A percentile compares a stretch with the other conserved stretches of the same genome.
phyloP scores from a whole-genome alignment of 1,140 invertebrate species.

The Meloidogyne exigua region DNA sequence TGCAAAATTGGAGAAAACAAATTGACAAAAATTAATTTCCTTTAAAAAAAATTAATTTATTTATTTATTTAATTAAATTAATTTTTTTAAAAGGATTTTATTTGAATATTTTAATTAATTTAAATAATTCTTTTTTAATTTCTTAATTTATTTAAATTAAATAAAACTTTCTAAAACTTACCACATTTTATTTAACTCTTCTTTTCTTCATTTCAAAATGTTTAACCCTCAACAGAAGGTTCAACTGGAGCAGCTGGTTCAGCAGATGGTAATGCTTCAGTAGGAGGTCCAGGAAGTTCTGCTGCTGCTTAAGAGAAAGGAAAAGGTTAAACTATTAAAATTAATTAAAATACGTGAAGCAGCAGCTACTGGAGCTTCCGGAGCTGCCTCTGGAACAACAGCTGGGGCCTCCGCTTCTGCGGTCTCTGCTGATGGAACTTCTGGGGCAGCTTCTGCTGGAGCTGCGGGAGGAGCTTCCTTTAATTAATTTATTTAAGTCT shows the following conservation, averaged over 20 bases:
- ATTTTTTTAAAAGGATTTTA: too few species aligned
- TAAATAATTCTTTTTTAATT: too few species aligned
- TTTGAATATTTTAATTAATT: too few species aligned
- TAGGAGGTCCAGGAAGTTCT: background rate
- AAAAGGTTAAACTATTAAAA: background rate
- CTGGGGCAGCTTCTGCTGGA: background rate
- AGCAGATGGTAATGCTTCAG: background rate
- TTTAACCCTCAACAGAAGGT: background rate
- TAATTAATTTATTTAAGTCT: background rate
- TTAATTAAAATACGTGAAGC: background rate
- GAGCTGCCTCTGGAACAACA: background rate
- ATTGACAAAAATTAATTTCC: background rate
- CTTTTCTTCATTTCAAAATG: background rate
- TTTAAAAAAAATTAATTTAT: background rate
- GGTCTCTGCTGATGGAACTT: background rate
- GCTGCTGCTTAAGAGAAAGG: background rate
- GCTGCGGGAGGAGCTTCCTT: constrained; percentile 1
- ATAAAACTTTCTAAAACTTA: too few species aligned
- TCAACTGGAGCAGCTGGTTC: background rate
- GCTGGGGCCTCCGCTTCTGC: background rate
- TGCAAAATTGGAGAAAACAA: background rate
- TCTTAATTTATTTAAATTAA: background rate
- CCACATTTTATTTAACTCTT: background rate
- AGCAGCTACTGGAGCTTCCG: background rate
- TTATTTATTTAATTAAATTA: too few species aligned